Base-by-base conservation (phyloP, 1,140 invertebrate genomes). In the Periplaneta americana region DNA sequence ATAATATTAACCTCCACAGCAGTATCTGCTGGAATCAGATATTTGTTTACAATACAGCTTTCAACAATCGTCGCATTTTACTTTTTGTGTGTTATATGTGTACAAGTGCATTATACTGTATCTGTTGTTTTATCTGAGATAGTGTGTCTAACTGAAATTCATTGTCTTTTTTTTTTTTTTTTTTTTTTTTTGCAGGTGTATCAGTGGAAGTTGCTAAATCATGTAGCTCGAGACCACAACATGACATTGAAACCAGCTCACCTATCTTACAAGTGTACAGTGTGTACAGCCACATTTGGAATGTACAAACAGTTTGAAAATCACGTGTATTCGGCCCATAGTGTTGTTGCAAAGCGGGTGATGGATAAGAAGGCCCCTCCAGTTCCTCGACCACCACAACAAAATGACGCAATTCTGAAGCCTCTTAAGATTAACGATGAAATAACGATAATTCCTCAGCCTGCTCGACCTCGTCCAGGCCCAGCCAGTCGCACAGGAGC, bases 251-350 rank as follows among this genome's bases (percentile, higher is more conserved):
- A 98, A 86, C 96, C 96, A 11, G 96, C 96, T 34, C 96, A 98
- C 88, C 88, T 98, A 33, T 97, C 96, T 13, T 98, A 98, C 90
- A 98, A 98, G 87, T 98, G 96, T 88, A 98, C 96, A 34, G 96
- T 98, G 9, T 98, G 96, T 87, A 97, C 96, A 78, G 96, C 96
- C 75, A 98, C 96, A 15, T 98, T 98, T 86, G 96, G 96, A 82
- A 96, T 98, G 94, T 98, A 98, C 90, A 96, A 96, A 88, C 94
- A 97, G 85, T 98, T 98, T 85, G 96, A 98, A 86, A 97, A 95
- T 87, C 97, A 98, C 87, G 96, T 98, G 2, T 98, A 98, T 85
- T 96, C 95, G 8, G 96, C 96, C 8, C 96, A 98, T 85, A 96
- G 95, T 87, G 94, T 95, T 10, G 95, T 95, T 10, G 94, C 94